These are phyloP conservation scores for Stegodyphus mimosarum DNA, from an alignment of 1,140 invertebrate species.

Conservation along the genomic window DNA sequence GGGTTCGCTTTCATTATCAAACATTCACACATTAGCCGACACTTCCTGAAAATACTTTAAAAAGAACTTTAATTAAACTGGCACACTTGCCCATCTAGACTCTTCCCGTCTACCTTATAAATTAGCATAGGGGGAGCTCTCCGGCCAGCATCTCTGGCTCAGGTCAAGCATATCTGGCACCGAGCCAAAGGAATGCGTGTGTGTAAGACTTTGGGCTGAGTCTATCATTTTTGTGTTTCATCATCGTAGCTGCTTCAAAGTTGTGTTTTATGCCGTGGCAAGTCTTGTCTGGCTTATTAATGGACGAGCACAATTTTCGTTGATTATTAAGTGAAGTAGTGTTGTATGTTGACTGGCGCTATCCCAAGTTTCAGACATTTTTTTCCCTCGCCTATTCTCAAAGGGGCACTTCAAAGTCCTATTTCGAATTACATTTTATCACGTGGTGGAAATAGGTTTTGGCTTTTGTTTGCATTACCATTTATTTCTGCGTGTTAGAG, in stretches of 20 bases:
- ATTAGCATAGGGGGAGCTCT: constrained; percentile 4
- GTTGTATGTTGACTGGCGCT: constrained; percentile 1
- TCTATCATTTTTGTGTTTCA: constrained; percentile 45
- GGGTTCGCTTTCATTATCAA: neutral
- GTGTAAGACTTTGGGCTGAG: neutral
- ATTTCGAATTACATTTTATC: no score
- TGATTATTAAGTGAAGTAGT: constrained; percentile 19
- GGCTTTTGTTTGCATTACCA: no score
- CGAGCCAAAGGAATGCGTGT: constrained; percentile 16
- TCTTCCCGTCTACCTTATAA: constrained; percentile 7
- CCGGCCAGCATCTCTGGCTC: constrained; percentile 17
- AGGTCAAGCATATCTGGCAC: constrained; percentile 33
- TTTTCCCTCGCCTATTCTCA: neutral
- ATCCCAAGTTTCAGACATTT: constrained; percentile 10
- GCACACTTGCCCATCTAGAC: neutral
- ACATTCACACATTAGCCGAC: neutral
- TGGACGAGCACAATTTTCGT: neutral
- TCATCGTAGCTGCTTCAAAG: neutral
- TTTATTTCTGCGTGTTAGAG: no score
- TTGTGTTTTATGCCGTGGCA: constrained; percentile 8
- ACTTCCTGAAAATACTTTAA: neutral
- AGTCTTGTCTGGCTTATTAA: constrained; percentile 47
- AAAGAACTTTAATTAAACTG: constrained; percentile 31
- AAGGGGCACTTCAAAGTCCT: neutral
- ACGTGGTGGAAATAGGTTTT: no score